Conservation (phyloP, 2,888 invertebrate species). For the Marronus borbonicus region DNA sequence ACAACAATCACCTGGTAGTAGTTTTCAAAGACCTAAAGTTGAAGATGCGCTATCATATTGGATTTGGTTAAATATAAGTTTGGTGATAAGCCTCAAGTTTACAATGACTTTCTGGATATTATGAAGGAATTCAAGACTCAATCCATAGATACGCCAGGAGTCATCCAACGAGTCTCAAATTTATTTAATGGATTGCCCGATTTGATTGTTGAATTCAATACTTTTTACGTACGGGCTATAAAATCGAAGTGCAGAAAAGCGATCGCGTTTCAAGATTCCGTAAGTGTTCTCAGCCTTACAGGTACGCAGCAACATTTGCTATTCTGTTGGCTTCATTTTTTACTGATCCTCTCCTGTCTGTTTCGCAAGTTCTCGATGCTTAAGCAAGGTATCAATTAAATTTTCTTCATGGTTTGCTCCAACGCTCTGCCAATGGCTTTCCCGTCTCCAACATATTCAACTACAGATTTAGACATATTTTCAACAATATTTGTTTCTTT, state of each 20-base stretch:
- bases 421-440: too few relatives aligned
- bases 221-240: slow-evolving; percentile 98
- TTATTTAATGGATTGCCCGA: slow-evolving; percentile 97
- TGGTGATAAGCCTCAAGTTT: slow-evolving; percentile 94
- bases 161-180: slow-evolving; percentile 96
- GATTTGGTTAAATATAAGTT: slow-evolving; percentile 95
- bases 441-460: too few relatives aligned
- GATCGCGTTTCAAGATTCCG: slow-evolving; percentile 76
- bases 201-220: slow-evolving; percentile 98
- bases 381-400: too few relatives aligned
- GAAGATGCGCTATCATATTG: slow-evolving; percentile 97
- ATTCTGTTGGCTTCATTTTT: too few relatives aligned
- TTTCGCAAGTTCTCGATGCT: too few relatives aligned
- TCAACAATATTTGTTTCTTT: too few relatives aligned
- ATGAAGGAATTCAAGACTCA: slow-evolving; percentile 99
- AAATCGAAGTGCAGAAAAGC: slow-evolving; percentile 96
- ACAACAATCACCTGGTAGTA: slow-evolving; percentile 71
- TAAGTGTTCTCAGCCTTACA: slow-evolving; percentile 69
- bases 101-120: slow-evolving; percentile 99
- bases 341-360: too few relatives aligned
- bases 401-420: too few relatives aligned
- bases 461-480: too few relatives aligned
- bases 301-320: slow-evolving; percentile 56
- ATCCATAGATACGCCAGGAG: slow-evolving; percentile 97
- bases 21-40: slow-evolving; percentile 93